A percentile compares a stretch with the other conserved stretches of the same genome.
These are phyloP conservation scores for Gisinianus flammeolus DNA, from an alignment of 2,888 invertebrate genomes.

Conservation along the genomic window DNA sequence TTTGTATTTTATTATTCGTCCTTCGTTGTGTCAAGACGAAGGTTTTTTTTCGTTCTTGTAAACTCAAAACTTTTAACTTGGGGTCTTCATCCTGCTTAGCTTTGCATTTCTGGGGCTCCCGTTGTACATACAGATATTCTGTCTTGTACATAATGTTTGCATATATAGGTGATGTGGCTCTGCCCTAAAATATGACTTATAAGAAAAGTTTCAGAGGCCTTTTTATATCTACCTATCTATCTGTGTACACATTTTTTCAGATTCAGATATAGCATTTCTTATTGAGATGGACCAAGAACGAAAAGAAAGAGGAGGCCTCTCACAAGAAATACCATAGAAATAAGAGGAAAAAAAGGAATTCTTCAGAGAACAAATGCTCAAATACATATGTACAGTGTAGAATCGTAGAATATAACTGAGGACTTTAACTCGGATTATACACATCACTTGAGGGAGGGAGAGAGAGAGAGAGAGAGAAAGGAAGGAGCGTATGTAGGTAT, in stretches of 20 bases:
- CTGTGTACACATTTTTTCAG: no score
- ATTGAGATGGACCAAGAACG: not conserved
- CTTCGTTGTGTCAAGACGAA: conserved; percentile 2
- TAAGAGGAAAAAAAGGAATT: not conserved
- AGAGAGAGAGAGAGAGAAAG: not conserved
- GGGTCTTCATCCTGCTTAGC: no score
- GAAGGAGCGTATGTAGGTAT: not conserved
- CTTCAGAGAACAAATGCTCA: not conserved
- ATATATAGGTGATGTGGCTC: no score
- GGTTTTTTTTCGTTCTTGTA: not conserved
- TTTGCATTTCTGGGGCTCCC: no score
- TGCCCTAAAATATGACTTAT: no score
- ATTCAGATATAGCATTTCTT: not conserved
- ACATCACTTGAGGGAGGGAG: not conserved
- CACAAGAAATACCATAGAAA: not conserved
- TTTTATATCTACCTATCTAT: no score
- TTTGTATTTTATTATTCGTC: no score
- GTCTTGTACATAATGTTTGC: no score
- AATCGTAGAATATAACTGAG: not conserved
- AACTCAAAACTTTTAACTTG: no score
- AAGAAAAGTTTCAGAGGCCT: no score
- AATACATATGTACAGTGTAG: not conserved
- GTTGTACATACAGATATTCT: no score
- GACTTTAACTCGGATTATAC: not conserved
- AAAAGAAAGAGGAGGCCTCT: not conserved